Conservation (phyloP, 2,113 vertebrate genomes). For the Dicaeum eximium region DNA sequence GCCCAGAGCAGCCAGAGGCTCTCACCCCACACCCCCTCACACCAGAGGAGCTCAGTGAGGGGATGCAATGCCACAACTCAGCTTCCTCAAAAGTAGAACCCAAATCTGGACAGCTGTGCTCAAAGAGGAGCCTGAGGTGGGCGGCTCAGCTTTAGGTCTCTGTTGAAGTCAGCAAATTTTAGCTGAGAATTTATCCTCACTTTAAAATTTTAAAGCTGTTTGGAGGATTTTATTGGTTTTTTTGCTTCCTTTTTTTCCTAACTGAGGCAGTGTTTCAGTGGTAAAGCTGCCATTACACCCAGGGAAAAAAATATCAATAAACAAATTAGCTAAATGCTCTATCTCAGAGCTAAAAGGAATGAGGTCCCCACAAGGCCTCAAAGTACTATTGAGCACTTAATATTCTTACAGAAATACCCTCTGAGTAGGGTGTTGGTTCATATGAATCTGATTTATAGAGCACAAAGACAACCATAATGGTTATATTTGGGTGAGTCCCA, state of each 20-base stretch:
- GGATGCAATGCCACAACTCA: not conserved
- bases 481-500: not conserved
- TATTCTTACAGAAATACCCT: not conserved
- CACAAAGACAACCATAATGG: not conserved
- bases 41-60: not conserved
- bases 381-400: fast-evolving
- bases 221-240: not conserved
- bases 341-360: not conserved
- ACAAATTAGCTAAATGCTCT: not conserved
- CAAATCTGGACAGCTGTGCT: not conserved
- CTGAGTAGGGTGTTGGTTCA: not conserved
- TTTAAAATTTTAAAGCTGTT: not conserved
- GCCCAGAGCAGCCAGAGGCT: not conserved
- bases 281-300: not conserved
- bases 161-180: fast-evolving
- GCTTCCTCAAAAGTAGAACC: not conserved
- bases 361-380: not conserved
- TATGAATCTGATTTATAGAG: not conserved
- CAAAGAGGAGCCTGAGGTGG: not conserved
- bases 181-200: not conserved
- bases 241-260: not conserved
- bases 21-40: not conserved
- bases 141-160: not conserved
- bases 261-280: not conserved
- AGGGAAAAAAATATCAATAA: not conserved